Conservation (phyloP, 2,113 vertebrate species). For the Bombycilla garrulus region DNA sequence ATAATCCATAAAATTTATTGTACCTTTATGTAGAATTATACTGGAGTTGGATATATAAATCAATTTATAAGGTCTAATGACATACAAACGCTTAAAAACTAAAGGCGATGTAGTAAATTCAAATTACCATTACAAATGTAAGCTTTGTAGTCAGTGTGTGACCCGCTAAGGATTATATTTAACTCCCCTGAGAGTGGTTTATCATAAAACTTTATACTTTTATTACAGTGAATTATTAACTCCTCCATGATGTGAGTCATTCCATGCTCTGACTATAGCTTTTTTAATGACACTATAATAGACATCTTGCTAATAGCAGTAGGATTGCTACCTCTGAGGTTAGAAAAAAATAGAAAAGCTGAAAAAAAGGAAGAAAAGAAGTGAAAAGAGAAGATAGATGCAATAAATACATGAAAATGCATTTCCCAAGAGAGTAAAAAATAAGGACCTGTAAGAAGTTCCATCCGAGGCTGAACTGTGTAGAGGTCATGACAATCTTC, state of each 20-base stretch:
- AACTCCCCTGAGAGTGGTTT: slow-evolving; percentile 85
- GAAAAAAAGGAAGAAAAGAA: slow-evolving; percentile 2
- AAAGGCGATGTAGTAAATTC: slow-evolving; percentile 85
- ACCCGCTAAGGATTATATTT: slow-evolving; percentile 85
- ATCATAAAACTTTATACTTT: slow-evolving; percentile 88
- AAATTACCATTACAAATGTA: slow-evolving; percentile 87
- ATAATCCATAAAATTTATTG: slow-evolving; percentile 83
- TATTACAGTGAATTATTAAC: slow-evolving; percentile 87
- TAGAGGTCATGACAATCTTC: not conserved
- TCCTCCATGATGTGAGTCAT: slow-evolving; percentile 85
- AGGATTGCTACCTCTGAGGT: slow-evolving; percentile 75
- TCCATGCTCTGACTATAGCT: slow-evolving; percentile 79
- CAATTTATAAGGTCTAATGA: slow-evolving; percentile 86
- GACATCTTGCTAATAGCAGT: slow-evolving; percentile 83
- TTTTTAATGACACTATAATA: slow-evolving; percentile 85
- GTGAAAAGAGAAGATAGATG: not conserved
- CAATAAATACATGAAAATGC: slow-evolving; percentile 17
- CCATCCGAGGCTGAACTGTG: not conserved
- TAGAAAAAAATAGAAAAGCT: slow-evolving; percentile 28
- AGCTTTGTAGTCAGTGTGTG: slow-evolving; percentile 84
- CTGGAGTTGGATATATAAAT: slow-evolving; percentile 82
- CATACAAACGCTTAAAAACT: slow-evolving; percentile 84
- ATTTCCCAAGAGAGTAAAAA: slow-evolving; percentile 46
- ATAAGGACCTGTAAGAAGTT: slow-evolving; percentile 12
- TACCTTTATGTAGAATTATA: slow-evolving; percentile 81